Evolutionary conservation across 2,797 vertebrate species (phyloP), one percentile per base, ranked within the genome.

Genomic region (Enteromius argenteus): DNA sequence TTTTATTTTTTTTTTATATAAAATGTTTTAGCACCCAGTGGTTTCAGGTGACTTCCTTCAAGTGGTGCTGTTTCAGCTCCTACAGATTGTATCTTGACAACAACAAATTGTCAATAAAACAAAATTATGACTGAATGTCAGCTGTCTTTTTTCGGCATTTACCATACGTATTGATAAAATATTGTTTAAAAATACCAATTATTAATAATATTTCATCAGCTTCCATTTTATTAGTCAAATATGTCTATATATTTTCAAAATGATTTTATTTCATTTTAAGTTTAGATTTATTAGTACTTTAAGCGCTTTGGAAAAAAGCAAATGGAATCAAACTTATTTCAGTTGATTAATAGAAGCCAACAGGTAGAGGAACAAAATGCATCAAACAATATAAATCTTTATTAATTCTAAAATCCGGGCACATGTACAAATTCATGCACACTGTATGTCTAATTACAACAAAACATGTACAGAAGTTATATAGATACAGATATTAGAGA

Each of bases 371-470:
- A 6, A 53, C 6, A 56, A 78, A 72, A 51, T 88, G 68, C 82
- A 79, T 79, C 23, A 80, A 72, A 81, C 76, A 76, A 60, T 76
- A 79, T 73, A 81, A 79, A 71, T 44, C 15, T 79, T 84, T 79
- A 84, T 82, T 86, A 42, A 71, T 44, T 69, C 81, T 82, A 82
- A 39, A 51, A 62, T 44, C 53, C 10, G 35, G 6, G 3, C 71
- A 81, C 68, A 73, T 81, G 68, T 46, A 46, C 37, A 49, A 37
- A 75, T 49, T 30, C 58, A 75, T 75, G 71, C 14, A 51, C 30
- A 37, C 56, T 64, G 23, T 1, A 21, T 44, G 27, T 68, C 78
- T 80, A 82, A 51, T 74, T 74, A 51, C 19, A 64, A 39, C 21
- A 66, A 5, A 53, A 53, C 58, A 37, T 51, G 15, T 75, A 66